phyloP scores from a whole-genome alignment of 2,888 invertebrate species.

The Ormyrus thymus region DNA sequence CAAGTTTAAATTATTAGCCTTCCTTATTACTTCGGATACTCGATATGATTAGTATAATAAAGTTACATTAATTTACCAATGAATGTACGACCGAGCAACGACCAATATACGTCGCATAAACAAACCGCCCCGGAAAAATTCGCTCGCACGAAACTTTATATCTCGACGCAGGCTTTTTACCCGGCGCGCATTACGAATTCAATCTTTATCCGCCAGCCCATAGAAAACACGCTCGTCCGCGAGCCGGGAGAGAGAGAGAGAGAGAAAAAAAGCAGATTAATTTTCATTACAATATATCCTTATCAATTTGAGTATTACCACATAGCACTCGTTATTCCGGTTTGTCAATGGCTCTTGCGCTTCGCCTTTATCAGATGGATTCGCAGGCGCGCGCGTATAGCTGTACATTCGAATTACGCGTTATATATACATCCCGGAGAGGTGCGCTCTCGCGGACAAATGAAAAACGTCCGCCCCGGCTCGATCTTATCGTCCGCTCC shows the following conservation, averaged over 20 bases:
- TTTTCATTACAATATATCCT: conserved; percentile 35
- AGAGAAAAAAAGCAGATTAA: conserved; percentile 15
- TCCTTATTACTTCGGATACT: too few species aligned
- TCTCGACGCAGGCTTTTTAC: too few species aligned
- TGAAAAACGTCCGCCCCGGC: conserved; percentile 1
- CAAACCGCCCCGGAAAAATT: too few species aligned
- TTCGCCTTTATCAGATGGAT: conserved; percentile 35
- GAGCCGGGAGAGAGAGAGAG: background rate
- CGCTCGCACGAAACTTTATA: too few species aligned
- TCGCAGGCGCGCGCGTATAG: background rate
- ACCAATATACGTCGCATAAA: too few species aligned
- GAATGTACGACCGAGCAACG: too few species aligned
- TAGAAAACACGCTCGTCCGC: background rate
- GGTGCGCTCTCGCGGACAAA: background rate
- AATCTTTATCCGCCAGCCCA: background rate
- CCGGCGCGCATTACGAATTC: background rate
- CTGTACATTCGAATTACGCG: conserved; percentile 29
- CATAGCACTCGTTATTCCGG: conserved; percentile 37
- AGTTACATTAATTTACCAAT: too few species aligned
- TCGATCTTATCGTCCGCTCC: conserved; percentile 8
- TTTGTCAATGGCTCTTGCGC: conserved; percentile 15
- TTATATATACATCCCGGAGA: too few species aligned
- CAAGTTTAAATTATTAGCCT: too few species aligned
- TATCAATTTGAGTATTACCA: conserved; percentile 32
- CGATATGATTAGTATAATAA: too few species aligned